Conservation (phyloP, 2,797 vertebrate species). For the Heterohyrax brucei region DNA sequence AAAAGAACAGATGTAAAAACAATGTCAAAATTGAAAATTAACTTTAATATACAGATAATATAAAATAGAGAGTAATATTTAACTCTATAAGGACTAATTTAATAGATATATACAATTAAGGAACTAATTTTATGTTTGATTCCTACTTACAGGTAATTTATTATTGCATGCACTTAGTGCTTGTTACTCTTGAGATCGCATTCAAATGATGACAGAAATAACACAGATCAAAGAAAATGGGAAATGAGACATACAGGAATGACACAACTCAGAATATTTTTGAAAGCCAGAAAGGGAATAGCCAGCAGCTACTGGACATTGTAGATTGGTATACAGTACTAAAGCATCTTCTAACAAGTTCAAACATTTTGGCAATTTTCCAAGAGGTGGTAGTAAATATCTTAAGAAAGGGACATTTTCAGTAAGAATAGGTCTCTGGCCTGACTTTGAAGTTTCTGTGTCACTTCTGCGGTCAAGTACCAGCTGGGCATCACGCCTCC, state of each 20-base stretch:
- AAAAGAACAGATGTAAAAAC: constrained; percentile 48
- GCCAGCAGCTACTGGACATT: background rate
- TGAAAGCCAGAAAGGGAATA: background rate
- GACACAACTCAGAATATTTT: constrained; percentile 40
- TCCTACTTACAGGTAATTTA: constrained; percentile 35
- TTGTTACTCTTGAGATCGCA: constrained; percentile 50
- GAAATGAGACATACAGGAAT: background rate
- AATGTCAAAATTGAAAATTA: constrained; percentile 33
- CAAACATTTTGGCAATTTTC: background rate
- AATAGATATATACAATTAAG: constrained; percentile 26
- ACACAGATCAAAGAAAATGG: constrained; percentile 34
- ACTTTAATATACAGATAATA: background rate
- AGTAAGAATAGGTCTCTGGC: background rate
- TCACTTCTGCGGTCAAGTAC: background rate
- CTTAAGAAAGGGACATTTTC: constrained; percentile 36
- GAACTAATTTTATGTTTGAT: constrained; percentile 42
- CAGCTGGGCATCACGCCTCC: background rate
- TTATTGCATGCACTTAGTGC: constrained; percentile 43
- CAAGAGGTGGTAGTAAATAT: background rate
- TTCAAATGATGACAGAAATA: constrained; percentile 56
- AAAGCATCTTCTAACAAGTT: constrained; percentile 25
- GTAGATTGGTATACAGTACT: background rate
- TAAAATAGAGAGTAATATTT: background rate
- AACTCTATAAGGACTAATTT: constrained; percentile 46
- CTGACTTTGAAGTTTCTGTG: background rate